These are phyloP conservation scores for Chloroceryle inda DNA, from an alignment of 2,797 vertebrate species.

Conservation along the genomic window DNA sequence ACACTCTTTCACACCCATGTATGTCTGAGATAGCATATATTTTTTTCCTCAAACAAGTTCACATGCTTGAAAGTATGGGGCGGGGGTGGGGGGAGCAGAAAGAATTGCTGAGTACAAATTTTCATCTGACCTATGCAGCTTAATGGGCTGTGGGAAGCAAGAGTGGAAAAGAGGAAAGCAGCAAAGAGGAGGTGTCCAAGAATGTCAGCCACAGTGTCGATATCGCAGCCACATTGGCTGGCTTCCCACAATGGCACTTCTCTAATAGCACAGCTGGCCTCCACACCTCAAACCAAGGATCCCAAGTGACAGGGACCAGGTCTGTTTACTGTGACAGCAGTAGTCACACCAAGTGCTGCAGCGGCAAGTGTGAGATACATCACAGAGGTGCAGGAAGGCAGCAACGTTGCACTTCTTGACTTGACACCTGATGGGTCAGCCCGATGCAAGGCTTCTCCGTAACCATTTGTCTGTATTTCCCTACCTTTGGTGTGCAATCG, in stretches of 20 bases:
- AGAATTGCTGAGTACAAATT: not conserved
- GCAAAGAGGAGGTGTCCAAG: not conserved
- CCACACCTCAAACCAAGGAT: not conserved
- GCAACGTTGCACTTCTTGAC: not conserved
- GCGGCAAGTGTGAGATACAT: not conserved
- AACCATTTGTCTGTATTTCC: conserved; percentile 38
- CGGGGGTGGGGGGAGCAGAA: not conserved
- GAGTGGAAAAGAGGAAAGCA: not conserved
- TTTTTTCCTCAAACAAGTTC: not conserved
- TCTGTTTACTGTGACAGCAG: not conserved
- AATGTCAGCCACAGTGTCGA: not conserved
- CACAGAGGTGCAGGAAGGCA: conserved; percentile 6
- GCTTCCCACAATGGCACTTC: conserved; percentile 45
- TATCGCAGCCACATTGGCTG: not conserved
- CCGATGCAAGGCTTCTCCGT: not conserved
- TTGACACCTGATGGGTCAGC: not conserved
- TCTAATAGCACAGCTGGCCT: conserved; percentile 11
- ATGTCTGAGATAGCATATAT: not conserved
- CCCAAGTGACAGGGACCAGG: accelerated
- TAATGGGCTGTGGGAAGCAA: not conserved
- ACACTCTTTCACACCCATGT: not conserved
- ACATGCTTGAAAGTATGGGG: not conserved
- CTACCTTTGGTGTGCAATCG: not conserved
- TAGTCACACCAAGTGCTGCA: accelerated
- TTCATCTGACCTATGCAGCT: not conserved